Evolutionary conservation across 2,797 vertebrate species (phyloP).

Genomic region (Triplophysa bombifrons): DNA sequence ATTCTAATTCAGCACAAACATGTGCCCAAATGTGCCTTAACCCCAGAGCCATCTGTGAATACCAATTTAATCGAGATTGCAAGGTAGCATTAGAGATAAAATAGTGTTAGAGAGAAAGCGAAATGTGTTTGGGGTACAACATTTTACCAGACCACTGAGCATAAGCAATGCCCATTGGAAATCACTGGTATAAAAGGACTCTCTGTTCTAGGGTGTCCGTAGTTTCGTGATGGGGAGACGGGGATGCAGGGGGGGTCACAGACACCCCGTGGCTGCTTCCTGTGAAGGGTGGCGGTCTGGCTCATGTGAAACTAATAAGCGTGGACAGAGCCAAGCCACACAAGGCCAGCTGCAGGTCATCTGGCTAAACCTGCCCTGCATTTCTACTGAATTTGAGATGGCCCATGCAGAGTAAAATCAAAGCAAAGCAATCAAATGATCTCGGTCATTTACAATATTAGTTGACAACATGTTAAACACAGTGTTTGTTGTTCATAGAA

Average conservation of each 20-base stretch:
- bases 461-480: background rate
- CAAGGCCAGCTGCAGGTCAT: slow-evolving; percentile 53
- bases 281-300: slow-evolving; percentile 56
- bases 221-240: slow-evolving; percentile 33
- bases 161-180: slow-evolving; percentile 55
- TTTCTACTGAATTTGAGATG: slow-evolving; percentile 21
- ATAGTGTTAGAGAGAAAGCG: slow-evolving; percentile 49
- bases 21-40: background rate
- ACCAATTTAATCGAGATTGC: slow-evolving; percentile 27
- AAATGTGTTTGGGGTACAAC: slow-evolving; percentile 61
- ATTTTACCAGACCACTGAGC: slow-evolving; percentile 59
- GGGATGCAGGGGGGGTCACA: background rate
- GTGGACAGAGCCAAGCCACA: slow-evolving; percentile 56
- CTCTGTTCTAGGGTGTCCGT: slow-evolving; percentile 46
- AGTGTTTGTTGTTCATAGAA: background rate
- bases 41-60: background rate
- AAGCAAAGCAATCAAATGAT: background rate
- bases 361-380: slow-evolving; percentile 42
- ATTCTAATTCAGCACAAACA: slow-evolving; percentile 24
- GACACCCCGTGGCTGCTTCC: slow-evolving; percentile 51
- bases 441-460: background rate
- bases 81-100: slow-evolving; percentile 17
- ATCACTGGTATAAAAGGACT: slow-evolving; percentile 48
- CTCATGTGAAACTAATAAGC: slow-evolving; percentile 58
- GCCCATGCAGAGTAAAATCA: background rate